These are phyloP conservation scores for Hippocampus guttulatus DNA, from an alignment of 2,113 vertebrate genomes.

Conservation along the genomic window DNA sequence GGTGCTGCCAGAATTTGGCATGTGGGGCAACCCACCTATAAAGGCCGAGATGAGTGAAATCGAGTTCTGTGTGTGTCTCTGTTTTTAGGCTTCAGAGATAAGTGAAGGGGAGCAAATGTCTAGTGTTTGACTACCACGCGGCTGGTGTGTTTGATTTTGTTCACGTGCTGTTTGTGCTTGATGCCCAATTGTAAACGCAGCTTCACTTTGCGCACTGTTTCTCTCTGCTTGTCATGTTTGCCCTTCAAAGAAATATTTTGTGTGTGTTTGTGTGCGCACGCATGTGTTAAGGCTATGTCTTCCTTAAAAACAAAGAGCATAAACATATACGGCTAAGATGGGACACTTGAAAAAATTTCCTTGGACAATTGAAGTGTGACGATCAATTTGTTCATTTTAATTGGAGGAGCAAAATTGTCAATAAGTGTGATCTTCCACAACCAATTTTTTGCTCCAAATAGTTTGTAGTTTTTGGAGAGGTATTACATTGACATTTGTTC, in stretches of 20 bases:
- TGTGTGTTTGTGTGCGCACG: slow-evolving; percentile 20
- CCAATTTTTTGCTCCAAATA: background rate
- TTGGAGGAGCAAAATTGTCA: background rate
- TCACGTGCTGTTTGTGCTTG: slow-evolving; percentile 4
- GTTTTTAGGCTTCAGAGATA: slow-evolving; percentile 21
- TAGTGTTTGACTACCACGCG: slow-evolving; percentile 8
- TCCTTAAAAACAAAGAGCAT: background rate
- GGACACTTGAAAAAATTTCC: background rate
- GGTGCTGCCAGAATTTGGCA: slow-evolving; percentile 34
- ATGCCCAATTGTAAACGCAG: slow-evolving; percentile 50
- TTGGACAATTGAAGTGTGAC: background rate
- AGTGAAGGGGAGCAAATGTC: slow-evolving; percentile 4
- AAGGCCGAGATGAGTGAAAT: slow-evolving; percentile 29
- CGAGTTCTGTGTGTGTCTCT: slow-evolving; percentile 34
- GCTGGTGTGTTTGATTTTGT: slow-evolving; percentile 21
- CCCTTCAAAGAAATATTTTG: slow-evolving; percentile 39
- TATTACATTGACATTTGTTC: background rate
- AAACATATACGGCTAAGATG: background rate
- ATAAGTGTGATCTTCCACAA: background rate
- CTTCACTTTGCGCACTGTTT: slow-evolving; percentile 38
- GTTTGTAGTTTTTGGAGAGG: background rate
- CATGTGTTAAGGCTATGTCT: background rate
- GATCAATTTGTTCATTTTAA: background rate
- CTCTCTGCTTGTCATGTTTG: slow-evolving; percentile 45
- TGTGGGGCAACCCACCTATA: slow-evolving; percentile 32